Percentiles rank a stretch among this genome's conserved stretches.
phyloP scores from a whole-genome alignment of 2,113 vertebrate species.

The Rhinopithecus roxellana region DNA sequence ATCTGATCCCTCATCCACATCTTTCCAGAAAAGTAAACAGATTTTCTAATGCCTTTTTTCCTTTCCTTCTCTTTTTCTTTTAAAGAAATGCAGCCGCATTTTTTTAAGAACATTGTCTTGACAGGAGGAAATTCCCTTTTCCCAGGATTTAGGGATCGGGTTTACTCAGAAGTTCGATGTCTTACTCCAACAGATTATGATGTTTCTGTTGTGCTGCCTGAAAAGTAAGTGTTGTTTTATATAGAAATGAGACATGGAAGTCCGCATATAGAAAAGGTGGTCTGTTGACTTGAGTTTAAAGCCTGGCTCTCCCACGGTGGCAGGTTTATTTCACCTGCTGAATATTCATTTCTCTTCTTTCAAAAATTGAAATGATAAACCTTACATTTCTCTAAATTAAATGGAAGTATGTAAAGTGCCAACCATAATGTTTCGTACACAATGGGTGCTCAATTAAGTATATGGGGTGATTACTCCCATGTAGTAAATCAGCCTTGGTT shows the following conservation, averaged over 20 bases:
- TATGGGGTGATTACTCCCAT: not conserved
- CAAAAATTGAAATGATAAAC: not conserved
- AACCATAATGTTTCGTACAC: not conserved
- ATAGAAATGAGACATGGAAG: not conserved
- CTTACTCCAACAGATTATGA: constrained; percentile 94
- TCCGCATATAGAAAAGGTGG: not conserved
- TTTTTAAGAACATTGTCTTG: constrained; percentile 97
- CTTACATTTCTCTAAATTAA: not conserved
- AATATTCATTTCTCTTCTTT: not conserved
- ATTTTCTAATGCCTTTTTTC: constrained; percentile 55
- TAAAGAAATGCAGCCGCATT: constrained; percentile 98
- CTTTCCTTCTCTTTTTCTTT: constrained; percentile 43
- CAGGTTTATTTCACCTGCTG: not conserved
- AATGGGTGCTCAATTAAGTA: not conserved
- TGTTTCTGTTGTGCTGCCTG: constrained; percentile 91
- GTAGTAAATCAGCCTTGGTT: not conserved
- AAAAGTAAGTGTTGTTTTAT: constrained; percentile 88
- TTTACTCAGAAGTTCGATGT: constrained; percentile 95
- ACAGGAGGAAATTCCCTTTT: constrained; percentile 95
- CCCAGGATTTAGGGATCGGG: constrained; percentile 93
- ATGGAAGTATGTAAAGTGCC: not conserved
- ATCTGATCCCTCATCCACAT: not conserved
- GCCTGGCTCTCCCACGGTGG: not conserved
- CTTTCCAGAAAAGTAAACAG: constrained; percentile 10
- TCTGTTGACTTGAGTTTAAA: not conserved